A percentile compares a stretch with the other conserved stretches of the same genome.
Evolutionary conservation across 1,140 invertebrate species (phyloP).

Genomic region (Spodoptera frugiperda): DNA sequence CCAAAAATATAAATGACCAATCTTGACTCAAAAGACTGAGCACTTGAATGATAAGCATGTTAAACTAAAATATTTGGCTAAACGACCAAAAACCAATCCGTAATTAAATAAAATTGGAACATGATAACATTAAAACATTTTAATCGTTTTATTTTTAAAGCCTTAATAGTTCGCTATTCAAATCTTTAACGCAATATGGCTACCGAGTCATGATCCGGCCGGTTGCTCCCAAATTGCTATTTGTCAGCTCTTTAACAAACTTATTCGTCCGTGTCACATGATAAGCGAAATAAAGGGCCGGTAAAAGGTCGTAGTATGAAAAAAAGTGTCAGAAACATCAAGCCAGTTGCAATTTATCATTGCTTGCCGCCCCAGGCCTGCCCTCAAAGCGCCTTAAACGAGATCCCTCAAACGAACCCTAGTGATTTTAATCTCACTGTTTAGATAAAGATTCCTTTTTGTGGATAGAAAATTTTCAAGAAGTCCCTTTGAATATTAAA

Average conservation of each 20-base stretch:
- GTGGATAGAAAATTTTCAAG: slow-evolving; percentile 56
- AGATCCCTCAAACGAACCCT: slow-evolving; percentile 58
- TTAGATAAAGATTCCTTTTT: slow-evolving; percentile 63
- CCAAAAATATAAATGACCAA: too few relatives aligned
- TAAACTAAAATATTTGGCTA: too few relatives aligned
- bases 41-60: too few relatives aligned
- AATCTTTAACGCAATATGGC: slow-evolving; percentile 3
- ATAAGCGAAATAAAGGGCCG: slow-evolving; percentile 67
- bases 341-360: slow-evolving; percentile 66
- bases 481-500: slow-evolving; percentile 60
- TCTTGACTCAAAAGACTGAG: too few relatives aligned
- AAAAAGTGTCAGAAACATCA: slow-evolving; percentile 67
- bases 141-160: too few relatives aligned
- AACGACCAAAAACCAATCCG: too few relatives aligned
- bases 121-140: too few relatives aligned
- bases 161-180: too few relatives aligned
- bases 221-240: slow-evolving; percentile 51
- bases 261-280: slow-evolving; percentile 64
- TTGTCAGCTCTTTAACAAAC: slow-evolving; percentile 66
- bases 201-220: slow-evolving; percentile 19
- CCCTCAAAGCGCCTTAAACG: slow-evolving; percentile 62
- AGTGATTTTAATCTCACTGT: slow-evolving; percentile 69
- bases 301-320: slow-evolving; percentile 57
- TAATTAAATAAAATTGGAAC: too few relatives aligned
- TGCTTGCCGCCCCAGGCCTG: slow-evolving; percentile 49